These are phyloP conservation scores for Aleiodes testaceus DNA, from an alignment of 2,888 invertebrate species.

Conservation along the genomic window DNA sequence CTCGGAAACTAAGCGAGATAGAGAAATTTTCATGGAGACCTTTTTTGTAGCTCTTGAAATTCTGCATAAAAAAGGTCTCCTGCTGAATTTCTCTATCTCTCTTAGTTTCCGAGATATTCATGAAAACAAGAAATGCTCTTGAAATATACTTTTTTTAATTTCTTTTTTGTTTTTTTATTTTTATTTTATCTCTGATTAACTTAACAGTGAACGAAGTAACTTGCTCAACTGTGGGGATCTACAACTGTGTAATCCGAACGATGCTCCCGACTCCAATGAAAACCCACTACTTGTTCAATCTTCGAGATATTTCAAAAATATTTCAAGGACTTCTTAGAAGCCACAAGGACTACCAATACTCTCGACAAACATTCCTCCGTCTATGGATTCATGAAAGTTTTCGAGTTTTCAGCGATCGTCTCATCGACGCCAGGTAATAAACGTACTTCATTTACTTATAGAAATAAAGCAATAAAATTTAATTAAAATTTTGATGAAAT, in stretches of 20 bases:
- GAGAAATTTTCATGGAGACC: too few species aligned
- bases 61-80: too few species aligned
- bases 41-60: too few species aligned
- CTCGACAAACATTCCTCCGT: constrained; percentile 80
- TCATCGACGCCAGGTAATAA: constrained; percentile 82
- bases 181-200: constrained; percentile 61
- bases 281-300: constrained; percentile 92
- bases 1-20: too few species aligned
- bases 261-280: constrained; percentile 92
- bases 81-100: too few species aligned
- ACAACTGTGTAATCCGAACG: constrained; percentile 81
- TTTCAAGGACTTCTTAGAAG: constrained; percentile 86
- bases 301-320: constrained; percentile 89
- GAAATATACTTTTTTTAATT: too few species aligned
- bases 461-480: background rate
- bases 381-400: constrained; percentile 92
- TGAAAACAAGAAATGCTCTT: too few species aligned
- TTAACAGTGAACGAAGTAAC: constrained; percentile 81
- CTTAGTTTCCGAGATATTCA: too few species aligned
- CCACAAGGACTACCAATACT: constrained; percentile 85
- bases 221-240: constrained; percentile 84
- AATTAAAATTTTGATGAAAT: too few species aligned
- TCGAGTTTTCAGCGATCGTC: constrained; percentile 87
- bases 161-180: too few species aligned
- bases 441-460: background rate